Evolutionary conservation across 2,797 vertebrate genomes (phyloP), one percentile per base, ranked within the genome.

Genomic region (Saxicola maurus): DNA sequence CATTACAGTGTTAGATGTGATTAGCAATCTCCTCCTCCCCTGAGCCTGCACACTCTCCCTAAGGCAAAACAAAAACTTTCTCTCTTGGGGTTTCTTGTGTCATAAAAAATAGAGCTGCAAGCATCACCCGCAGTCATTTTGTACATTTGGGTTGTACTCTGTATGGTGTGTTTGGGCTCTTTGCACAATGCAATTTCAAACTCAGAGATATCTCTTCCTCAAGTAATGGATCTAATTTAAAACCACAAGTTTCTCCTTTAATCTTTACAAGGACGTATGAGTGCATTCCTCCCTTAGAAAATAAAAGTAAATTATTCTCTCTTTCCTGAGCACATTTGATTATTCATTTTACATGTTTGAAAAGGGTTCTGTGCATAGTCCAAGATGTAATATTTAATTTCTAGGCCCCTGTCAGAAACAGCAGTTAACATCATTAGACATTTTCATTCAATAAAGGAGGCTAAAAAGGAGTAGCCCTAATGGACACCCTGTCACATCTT

Each of bases 141-240:
- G 46, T 85, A 30, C 61, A 19, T 82, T 67, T 1, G 21, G 52
- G n/a, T 31, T 38, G 43, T 31, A 30, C 55, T 85, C 51, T 68
- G 48, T 33, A 35, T 27, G 23, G 15, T 30, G 3, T 57, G 77
- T 66, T 14, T 77, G 68, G 75, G 72, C 61, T 72, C 52, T 84
- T 64, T 81, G 71, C 65, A 33, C 77, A 79, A 65, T 7, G 56
- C 61, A 48, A 15, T 86, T 87, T 91, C 74, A 46, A 60, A 79
- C 64, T 85, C 45, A 5, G 28, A 73, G 60, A 62, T 83, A 72
- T 72, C 87, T 87, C 35, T 35, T 87, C 67, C 64, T 90, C 64
- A 61, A 82, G 79, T 93, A 92, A 92, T 73, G 56, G 62, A 86
- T 69, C 82, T 89, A 91, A 91, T 81, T 90, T 56, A 57, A 90